Evolutionary conservation across 2,888 invertebrate species (phyloP).

Genomic region (Baronia brevicornis): DNA sequence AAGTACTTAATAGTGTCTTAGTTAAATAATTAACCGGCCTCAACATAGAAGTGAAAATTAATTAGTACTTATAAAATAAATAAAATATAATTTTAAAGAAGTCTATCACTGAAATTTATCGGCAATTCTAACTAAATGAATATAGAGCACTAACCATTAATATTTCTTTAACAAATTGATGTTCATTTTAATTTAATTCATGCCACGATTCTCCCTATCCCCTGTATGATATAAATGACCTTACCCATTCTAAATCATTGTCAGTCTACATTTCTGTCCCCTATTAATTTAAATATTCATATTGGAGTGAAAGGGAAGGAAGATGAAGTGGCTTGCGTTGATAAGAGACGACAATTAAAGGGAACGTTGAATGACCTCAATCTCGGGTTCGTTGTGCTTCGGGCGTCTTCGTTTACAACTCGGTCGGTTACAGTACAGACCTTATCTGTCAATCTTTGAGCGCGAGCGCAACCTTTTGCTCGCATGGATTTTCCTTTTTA

Average conservation of each 20-base stretch:
- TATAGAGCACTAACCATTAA: slow-evolving; percentile 10
- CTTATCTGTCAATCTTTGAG: slow-evolving; percentile 56
- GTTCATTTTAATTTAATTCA: slow-evolving; percentile 54
- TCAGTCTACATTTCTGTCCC: slow-evolving; percentile 41
- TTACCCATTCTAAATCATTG: slow-evolving; percentile 54
- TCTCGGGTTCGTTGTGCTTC: slow-evolving; percentile 40
- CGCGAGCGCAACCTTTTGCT: slow-evolving; percentile 53
- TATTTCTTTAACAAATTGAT: slow-evolving; percentile 21
- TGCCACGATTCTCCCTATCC: slow-evolving; percentile 30
- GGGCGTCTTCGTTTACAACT: slow-evolving; percentile 43
- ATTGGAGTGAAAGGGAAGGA: slow-evolving; percentile 36
- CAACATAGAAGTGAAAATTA: no score
- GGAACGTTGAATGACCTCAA: slow-evolving; percentile 61
- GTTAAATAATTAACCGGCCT: no score
- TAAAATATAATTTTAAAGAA: no score
- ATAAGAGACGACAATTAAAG: slow-evolving; percentile 57
- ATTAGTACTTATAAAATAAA: slow-evolving; percentile 1
- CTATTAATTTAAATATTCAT: slow-evolving; percentile 52
- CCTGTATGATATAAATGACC: slow-evolving; percentile 38
- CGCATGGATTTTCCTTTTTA: slow-evolving; percentile 20
- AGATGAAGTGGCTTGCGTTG: slow-evolving; percentile 31
- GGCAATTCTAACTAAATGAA: slow-evolving; percentile 11
- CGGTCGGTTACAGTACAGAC: slow-evolving; percentile 35
- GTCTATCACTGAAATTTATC: slow-evolving; percentile 3
- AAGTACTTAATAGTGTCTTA: no score